phyloP scores from a whole-genome alignment of 1,140 invertebrate genomes.

The Dufourea novaeangliae region DNA sequence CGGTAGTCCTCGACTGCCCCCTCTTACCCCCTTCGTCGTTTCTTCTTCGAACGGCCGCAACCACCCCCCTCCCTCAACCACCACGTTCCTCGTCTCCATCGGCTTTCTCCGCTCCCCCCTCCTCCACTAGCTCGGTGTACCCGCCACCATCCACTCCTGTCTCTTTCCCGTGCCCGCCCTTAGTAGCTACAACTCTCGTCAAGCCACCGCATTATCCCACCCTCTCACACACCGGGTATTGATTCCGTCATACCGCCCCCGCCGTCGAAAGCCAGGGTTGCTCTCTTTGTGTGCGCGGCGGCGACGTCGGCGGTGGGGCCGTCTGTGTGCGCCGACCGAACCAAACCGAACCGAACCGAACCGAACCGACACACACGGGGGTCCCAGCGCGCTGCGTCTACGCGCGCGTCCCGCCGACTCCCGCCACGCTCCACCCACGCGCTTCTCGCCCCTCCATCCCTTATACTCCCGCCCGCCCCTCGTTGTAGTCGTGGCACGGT shows the following conservation, averaged over 20 bases:
- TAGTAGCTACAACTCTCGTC: conserved; percentile 70
- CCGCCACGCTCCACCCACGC: not conserved
- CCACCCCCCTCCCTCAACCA: not conserved
- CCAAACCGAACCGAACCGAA: no score
- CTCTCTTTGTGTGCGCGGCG: conserved; percentile 45
- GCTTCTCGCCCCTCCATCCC: no score
- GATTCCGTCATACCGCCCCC: conserved; percentile 71
- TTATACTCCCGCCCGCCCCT: not conserved
- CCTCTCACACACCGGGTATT: conserved; percentile 74
- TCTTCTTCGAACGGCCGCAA: conserved; percentile 8
- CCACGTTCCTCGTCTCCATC: not conserved
- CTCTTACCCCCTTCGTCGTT: conserved; percentile 21
- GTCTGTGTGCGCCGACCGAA: not conserved
- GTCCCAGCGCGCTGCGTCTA: not conserved
- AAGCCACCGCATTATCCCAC: conserved; percentile 74
- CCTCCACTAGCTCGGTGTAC: not conserved
- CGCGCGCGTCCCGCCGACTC: not conserved
- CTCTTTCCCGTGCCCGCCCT: conserved; percentile 39
- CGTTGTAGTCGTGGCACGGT: conserved; percentile 24
- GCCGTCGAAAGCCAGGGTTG: conserved; percentile 60
- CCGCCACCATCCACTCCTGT: not conserved
- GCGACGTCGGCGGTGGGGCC: no score
- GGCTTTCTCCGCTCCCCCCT: not conserved
- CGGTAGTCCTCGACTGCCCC: conserved; percentile 53
- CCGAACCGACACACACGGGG: no score